phyloP scores from a whole-genome alignment of 2,888 invertebrate genomes.

The Belgica antarctica region DNA sequence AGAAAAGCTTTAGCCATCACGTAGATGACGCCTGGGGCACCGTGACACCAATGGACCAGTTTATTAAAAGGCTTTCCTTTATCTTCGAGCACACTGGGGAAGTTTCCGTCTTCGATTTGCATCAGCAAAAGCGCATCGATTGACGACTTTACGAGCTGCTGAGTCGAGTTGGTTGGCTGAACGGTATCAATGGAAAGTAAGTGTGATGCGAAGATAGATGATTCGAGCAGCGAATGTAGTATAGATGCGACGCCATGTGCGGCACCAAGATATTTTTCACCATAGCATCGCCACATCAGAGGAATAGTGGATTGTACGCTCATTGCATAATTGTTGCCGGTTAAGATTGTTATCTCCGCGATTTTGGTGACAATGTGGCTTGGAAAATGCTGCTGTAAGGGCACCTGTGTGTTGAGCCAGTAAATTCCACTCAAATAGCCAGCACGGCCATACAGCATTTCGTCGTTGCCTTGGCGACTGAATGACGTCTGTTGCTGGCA shows the following conservation, averaged over 20 bases:
- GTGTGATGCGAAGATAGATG: constrained; percentile 56
- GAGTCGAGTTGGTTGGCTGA: too few relatives aligned
- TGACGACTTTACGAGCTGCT: constrained; percentile 58
- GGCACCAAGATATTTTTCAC: constrained; percentile 58
- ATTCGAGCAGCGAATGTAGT: constrained; percentile 63
- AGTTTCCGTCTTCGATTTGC: constrained; percentile 72
- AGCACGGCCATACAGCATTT: constrained; percentile 80
- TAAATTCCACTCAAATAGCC: constrained; percentile 77
- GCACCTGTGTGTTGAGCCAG: constrained; percentile 61
- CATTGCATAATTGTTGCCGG: constrained; percentile 68
- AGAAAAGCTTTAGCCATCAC: constrained; percentile 77
- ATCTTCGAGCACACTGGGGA: constrained; percentile 69
- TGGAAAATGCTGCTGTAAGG: too few relatives aligned
- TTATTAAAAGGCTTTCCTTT: constrained; percentile 60
- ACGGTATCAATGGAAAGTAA: too few relatives aligned
- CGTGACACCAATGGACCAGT: constrained; percentile 88
- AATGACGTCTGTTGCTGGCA: constrained; percentile 60
- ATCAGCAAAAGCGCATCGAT: constrained; percentile 65
- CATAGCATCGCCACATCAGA: constrained; percentile 65
- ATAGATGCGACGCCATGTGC: constrained; percentile 68
- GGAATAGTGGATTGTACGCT: constrained; percentile 62
- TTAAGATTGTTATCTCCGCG: constrained; percentile 67
- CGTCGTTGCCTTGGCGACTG: constrained; percentile 71
- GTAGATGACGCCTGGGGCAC: constrained; percentile 79
- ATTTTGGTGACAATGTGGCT: constrained; percentile 63